Evolutionary conservation across 2,113 vertebrate species (phyloP).

Genomic region (Lepidothrix coronata): DNA sequence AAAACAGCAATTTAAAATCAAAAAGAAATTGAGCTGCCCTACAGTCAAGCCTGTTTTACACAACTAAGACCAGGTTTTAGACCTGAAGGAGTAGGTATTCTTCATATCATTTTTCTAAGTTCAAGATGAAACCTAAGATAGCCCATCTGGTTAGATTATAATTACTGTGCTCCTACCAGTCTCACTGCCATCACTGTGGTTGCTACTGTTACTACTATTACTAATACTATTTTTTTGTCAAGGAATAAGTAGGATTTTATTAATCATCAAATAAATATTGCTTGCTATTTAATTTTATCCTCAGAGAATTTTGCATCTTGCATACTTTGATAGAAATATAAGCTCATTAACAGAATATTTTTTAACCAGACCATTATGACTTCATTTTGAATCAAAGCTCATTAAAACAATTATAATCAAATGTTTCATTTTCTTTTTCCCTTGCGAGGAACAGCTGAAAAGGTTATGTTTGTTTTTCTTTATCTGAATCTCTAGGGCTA

Average conservation of each 20-base stretch:
- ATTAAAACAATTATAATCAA: conserved; percentile 87
- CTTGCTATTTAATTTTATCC: conserved; percentile 75
- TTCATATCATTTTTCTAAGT: background rate
- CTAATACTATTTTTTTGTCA: conserved; percentile 26
- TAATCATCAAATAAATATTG: conserved; percentile 73
- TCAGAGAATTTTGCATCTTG: conserved; percentile 74
- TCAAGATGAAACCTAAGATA: background rate
- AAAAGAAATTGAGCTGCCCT: background rate
- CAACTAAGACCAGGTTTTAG: background rate
- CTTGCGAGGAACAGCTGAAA: conserved; percentile 80
- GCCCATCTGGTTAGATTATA: background rate
- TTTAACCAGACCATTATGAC: conserved; percentile 77
- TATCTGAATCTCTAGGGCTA: conserved; percentile 71
- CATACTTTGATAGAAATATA: conserved; percentile 78
- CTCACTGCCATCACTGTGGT: background rate
- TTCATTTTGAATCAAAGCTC: conserved; percentile 83
- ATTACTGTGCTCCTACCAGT: background rate
- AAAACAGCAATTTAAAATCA: background rate
- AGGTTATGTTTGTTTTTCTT: conserved; percentile 85
- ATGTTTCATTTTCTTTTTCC: conserved; percentile 81
- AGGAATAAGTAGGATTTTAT: conserved; percentile 62
- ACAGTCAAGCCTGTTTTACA: background rate
- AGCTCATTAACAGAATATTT: conserved; percentile 78
- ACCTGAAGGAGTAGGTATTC: background rate
- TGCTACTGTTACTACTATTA: conserved; percentile 2